phyloP scores from a whole-genome alignment of 2,113 vertebrate species.

The Trematomus loennbergii region DNA sequence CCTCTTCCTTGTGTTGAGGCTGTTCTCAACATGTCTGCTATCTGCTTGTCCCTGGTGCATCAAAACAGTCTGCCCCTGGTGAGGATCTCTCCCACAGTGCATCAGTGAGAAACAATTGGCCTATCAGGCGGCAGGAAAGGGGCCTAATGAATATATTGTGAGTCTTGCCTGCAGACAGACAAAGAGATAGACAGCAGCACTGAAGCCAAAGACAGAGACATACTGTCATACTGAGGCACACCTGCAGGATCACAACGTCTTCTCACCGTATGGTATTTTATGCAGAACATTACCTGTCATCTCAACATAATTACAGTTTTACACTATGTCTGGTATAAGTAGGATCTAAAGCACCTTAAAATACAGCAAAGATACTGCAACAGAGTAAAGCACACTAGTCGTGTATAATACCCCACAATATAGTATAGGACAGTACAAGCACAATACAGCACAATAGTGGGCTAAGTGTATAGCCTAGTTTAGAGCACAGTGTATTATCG shows the following conservation, averaged over 20 bases:
- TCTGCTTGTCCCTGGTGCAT: constrained; percentile 52
- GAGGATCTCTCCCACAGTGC: constrained; percentile 53
- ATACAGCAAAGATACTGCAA: not conserved
- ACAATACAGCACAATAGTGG: not conserved
- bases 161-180: constrained; percentile 56
- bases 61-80: constrained; percentile 50
- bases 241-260: constrained; percentile 26
- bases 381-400: too few species aligned
- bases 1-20: constrained; percentile 52
- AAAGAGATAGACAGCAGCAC: constrained; percentile 36
- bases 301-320: not conserved
- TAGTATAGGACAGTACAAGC: not conserved
- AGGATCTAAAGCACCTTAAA: not conserved
- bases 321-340: not conserved
- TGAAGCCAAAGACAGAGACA: constrained; percentile 22
- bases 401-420: not conserved
- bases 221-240: constrained; percentile 14
- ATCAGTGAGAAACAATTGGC: constrained; percentile 58
- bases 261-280: constrained; percentile 3
- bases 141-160: constrained; percentile 65
- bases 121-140: constrained; percentile 61
- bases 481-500: not conserved
- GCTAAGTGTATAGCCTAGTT: too few species aligned
- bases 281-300: constrained; percentile 22
- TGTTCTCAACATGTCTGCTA: constrained; percentile 59